A percentile compares a stretch with the other conserved stretches of the same genome.
These are phyloP conservation scores for Nilaparvata lugens DNA, from an alignment of 1,140 invertebrate genomes.

Conservation along the genomic window DNA sequence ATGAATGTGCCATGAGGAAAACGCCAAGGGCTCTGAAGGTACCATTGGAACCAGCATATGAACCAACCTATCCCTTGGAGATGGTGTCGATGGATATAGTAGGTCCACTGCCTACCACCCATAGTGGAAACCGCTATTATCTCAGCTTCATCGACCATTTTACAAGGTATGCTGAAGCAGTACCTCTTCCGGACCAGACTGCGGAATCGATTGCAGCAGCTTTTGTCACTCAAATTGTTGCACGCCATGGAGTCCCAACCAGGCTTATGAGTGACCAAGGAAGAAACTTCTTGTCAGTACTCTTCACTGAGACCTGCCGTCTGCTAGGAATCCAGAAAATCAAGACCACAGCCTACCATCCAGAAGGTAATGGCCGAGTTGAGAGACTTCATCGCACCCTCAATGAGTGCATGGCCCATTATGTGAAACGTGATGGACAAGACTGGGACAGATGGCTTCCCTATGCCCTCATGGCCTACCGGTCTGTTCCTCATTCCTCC, in stretches of 20 bases:
- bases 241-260: slow-evolving; percentile 23
- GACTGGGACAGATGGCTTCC: background rate
- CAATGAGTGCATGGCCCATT: no score
- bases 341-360: no score
- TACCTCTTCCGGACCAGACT: slow-evolving; percentile 25
- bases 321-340: no score
- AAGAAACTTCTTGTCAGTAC: slow-evolving; percentile 19
- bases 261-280: slow-evolving; percentile 24
- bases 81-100: no score
- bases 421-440: background rate
- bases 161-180: slow-evolving; percentile 29
- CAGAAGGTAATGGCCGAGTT: no score
- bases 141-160: slow-evolving; percentile 27
- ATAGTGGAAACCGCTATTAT: slow-evolving; percentile 25
- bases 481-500: background rate
- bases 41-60: no score
- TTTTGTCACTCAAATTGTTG: no score
- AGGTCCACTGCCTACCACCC: background rate
- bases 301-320: no score
- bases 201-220: slow-evolving; percentile 22
- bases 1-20: no score
- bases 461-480: slow-evolving; percentile 1
- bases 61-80: no score
- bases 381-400: no score
- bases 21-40: no score